Conservation (phyloP, 2,888 invertebrate genomes). For the Deilephila porcellus region DNA sequence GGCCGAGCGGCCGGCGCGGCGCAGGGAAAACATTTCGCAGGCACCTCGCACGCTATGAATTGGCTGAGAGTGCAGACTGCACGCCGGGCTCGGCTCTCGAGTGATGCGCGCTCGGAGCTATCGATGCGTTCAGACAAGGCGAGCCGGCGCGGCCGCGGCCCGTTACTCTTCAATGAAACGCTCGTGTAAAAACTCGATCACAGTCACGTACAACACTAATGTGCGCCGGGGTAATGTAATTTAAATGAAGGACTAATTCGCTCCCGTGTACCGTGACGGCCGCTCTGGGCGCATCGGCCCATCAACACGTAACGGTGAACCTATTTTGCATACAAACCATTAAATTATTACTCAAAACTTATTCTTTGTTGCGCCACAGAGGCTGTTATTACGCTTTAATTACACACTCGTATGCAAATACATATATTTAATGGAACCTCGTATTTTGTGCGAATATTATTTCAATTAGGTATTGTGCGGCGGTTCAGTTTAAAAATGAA, state of each 20-base stretch:
- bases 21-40: constrained; percentile 62
- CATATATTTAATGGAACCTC: constrained; percentile 78
- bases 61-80: constrained; percentile 48
- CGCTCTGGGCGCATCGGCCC: constrained; percentile 75
- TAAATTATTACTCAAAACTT: constrained; percentile 84
- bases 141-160: constrained; percentile 52
- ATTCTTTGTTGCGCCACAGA: constrained; percentile 83
- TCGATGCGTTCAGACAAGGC: constrained; percentile 61
- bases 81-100: constrained; percentile 41
- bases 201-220: constrained; percentile 70
- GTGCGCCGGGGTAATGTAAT: constrained; percentile 76
- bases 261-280: constrained; percentile 80
- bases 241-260: constrained; percentile 83
- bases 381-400: constrained; percentile 82
- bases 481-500: constrained; percentile 49
- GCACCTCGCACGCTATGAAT: constrained; percentile 41
- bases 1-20: constrained; percentile 53
- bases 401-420: constrained; percentile 82
- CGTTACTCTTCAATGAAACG: constrained; percentile 60
- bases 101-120: constrained; percentile 61
- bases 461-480: constrained; percentile 71
- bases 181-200: constrained; percentile 60
- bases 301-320: constrained; percentile 82
- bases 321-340: constrained; percentile 85
- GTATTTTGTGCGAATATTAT: constrained; percentile 68